A percentile compares a stretch with the other conserved stretches of the same genome.
Conservation (phyloP, 2,888 invertebrate species). For the Cotesia congregata region DNA sequence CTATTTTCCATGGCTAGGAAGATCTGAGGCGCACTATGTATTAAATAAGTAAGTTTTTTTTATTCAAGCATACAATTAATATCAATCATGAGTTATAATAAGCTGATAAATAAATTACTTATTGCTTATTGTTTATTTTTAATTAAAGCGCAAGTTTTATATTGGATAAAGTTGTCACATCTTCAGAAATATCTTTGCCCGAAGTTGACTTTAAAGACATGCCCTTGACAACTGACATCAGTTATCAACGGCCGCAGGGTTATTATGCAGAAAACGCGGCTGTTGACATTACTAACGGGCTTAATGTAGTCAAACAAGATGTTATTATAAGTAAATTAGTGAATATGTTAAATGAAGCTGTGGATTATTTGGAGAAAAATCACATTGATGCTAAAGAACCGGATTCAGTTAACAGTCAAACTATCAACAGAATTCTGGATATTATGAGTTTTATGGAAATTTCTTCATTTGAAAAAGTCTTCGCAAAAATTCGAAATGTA, state of each 20-base stretch:
- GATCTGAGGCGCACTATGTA: constrained; percentile 65
- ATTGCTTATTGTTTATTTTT: too few relatives aligned
- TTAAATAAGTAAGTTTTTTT: constrained; percentile 62
- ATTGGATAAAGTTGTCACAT: constrained; percentile 54
- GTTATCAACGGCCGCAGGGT: constrained; percentile 54
- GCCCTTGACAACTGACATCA: constrained; percentile 53
- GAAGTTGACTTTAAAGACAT: constrained; percentile 45
- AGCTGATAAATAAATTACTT: too few relatives aligned
- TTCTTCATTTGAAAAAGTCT: constrained; percentile 60
- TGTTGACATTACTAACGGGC: constrained; percentile 64
- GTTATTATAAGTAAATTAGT: constrained; percentile 55
- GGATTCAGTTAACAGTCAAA: constrained; percentile 62
- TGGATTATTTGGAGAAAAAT: constrained; percentile 63
- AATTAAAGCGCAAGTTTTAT: constrained; percentile 64
- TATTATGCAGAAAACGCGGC: constrained; percentile 50
- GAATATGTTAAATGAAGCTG: constrained; percentile 61
- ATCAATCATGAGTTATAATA: not conserved
- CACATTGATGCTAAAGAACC: constrained; percentile 62
- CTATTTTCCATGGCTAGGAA: constrained; percentile 62
- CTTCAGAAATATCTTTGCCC: constrained; percentile 45
- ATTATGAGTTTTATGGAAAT: constrained; percentile 62
- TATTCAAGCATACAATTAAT: not conserved
- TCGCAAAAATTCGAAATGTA: constrained; percentile 44
- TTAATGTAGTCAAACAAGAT: constrained; percentile 58
- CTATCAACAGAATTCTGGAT: constrained; percentile 62